Evolutionary conservation across 2,888 invertebrate genomes (phyloP), one percentile per base, ranked within the genome.

Genomic region (Agrilus cyanescens): DNA sequence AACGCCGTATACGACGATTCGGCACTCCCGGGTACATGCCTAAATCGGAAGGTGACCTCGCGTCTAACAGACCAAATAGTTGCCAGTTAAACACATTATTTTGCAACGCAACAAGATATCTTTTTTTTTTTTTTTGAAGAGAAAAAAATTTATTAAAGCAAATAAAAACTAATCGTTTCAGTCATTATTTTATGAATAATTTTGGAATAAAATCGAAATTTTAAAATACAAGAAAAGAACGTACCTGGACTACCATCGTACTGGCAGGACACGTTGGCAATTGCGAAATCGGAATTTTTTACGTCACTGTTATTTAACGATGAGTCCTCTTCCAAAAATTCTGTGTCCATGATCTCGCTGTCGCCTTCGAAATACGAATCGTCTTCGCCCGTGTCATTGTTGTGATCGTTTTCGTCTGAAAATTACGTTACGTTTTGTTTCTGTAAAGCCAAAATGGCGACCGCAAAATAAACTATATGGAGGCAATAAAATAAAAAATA

Each of bases 181-280:
- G n/a, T n/a, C n/a, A n/a, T n/a, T n/a, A n/a, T n/a, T n/a, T n/a
- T n/a, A n/a, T n/a, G n/a, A 30, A 25, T 8, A 25, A 38, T 4
- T 16, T 12, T 37, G 16, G 25, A 18, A 16, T 29, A 25, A 14
- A 25, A 25, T 4, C 10, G 25, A 25, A 10, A 4, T 20, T 16
- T 12, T 10, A 36, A 36, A n/a, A 3, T 5, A 14, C n/a, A 37
- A 14, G n/a, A 37, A 25, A 31, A 14, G 12, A 2, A 35, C 14
- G 53, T 54, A 62, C 65, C 62, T 51, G 62, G 59, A 44, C 56
- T 58, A 8, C 62, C 66, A 47, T 76, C 78, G 58, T 78, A 78
- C 51, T 76, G 76, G 51, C 78, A 78, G 49, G 76, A 76, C 41
- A 78, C 78, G 61, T 78, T 78, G 16, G 77, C 76, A 53, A 78